A percentile compares a stretch with the other conserved stretches of the same genome.
Evolutionary conservation across 2,797 vertebrate genomes (phyloP).

Genomic region (Distichodus sexfasciatus): DNA sequence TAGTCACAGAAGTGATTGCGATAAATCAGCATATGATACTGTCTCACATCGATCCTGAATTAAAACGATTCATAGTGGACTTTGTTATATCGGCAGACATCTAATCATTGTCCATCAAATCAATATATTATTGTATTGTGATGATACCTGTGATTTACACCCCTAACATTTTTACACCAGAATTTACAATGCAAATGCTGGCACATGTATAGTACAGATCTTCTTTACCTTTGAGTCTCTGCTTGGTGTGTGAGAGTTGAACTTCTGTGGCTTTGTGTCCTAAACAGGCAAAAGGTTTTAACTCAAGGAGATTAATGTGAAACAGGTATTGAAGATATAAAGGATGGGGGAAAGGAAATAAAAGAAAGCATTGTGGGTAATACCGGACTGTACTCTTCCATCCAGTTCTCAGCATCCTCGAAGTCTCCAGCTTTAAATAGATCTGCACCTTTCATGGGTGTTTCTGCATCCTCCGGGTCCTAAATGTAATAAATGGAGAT

Average conservation of each 20-base stretch:
- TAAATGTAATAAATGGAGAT: background rate
- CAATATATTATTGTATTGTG: too few species aligned
- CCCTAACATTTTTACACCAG: too few species aligned
- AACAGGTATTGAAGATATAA: background rate
- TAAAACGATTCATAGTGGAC: too few species aligned
- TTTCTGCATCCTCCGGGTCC: background rate
- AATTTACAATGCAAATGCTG: background rate
- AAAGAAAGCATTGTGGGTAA: too few species aligned
- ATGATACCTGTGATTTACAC: too few species aligned
- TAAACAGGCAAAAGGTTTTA: background rate
- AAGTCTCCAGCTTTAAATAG: constrained; percentile 24
- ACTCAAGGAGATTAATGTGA: background rate
- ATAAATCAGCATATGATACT: too few species aligned
- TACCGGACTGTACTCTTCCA: constrained; percentile 30
- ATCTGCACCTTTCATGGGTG: constrained; percentile 15
- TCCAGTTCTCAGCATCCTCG: background rate
- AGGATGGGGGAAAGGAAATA: background rate
- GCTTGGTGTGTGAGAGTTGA: constrained; percentile 35
- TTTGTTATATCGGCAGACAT: too few species aligned
- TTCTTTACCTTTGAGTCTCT: constrained; percentile 52
- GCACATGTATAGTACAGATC: background rate
- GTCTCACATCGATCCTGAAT: too few species aligned
- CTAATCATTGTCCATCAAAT: too few species aligned
- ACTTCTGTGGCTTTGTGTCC: constrained; percentile 57
- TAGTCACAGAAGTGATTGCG: too few species aligned